These are phyloP conservation scores for Lepidurus apus DNA, from an alignment of 1,140 invertebrate species.

Conservation along the genomic window DNA sequence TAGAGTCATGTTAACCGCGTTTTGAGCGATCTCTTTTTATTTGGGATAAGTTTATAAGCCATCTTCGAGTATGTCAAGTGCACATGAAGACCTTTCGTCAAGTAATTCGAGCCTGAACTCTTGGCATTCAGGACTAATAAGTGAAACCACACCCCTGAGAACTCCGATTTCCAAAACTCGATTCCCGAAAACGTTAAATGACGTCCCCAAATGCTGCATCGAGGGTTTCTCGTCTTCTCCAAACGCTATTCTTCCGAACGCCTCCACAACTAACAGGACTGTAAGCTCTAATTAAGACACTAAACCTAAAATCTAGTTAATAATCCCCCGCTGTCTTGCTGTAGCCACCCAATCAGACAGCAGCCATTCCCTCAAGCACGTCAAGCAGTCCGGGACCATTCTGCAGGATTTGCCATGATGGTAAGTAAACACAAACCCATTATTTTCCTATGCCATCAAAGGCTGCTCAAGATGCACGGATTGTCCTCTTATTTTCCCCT, in stretches of 20 bases:
- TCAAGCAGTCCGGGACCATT: background rate
- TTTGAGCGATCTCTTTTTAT: background rate
- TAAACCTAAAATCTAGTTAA: too few relatives aligned
- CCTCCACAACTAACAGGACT: background rate
- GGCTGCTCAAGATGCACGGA: slow-evolving; percentile 47
- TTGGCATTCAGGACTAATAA: background rate
- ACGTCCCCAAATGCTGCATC: background rate
- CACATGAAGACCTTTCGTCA: background rate
- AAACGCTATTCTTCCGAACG: background rate
- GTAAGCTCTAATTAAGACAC: background rate
- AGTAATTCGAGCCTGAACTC: background rate
- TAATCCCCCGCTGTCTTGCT: background rate
- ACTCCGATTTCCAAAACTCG: background rate
- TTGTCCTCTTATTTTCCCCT: slow-evolving; percentile 47
- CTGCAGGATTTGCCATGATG: background rate
- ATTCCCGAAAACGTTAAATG: background rate
- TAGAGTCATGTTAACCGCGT: too few relatives aligned
- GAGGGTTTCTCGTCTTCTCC: background rate
- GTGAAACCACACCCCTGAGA: background rate
- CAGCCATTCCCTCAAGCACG: background rate
- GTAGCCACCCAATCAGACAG: background rate
- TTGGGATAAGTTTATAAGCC: background rate
- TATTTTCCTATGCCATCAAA: background rate
- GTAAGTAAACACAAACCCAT: background rate
- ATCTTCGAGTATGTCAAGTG: background rate